These are phyloP conservation scores for Aldrovandia affinis DNA, from an alignment of 2,797 vertebrate species.

Conservation along the genomic window DNA sequence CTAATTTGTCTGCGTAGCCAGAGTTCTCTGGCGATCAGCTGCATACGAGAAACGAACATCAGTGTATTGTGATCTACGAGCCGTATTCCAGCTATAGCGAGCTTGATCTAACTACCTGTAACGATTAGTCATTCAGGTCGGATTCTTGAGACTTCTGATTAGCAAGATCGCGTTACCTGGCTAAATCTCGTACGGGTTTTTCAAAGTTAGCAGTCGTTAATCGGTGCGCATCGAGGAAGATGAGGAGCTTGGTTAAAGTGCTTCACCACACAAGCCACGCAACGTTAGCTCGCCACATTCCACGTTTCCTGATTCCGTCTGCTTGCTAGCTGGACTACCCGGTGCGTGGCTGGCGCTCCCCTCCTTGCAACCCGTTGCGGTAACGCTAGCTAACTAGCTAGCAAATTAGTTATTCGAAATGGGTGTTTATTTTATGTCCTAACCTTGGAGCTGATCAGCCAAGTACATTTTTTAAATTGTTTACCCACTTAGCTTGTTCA, in stretches of 20 bases:
- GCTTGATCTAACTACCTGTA: background rate
- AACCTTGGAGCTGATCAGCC: background rate
- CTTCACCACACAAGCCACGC: background rate
- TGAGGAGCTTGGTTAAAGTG: background rate
- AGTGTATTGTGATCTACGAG: background rate
- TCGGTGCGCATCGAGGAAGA: background rate
- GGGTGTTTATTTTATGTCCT: background rate
- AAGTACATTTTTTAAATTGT: background rate
- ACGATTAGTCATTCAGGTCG: background rate
- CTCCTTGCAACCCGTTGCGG: background rate
- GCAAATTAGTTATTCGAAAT: background rate
- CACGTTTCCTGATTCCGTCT: conserved; percentile 24
- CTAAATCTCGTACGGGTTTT: background rate
- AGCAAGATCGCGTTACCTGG: background rate
- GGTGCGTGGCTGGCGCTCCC: background rate
- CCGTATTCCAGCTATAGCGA: background rate
- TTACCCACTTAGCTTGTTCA: background rate
- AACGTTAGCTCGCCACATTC: background rate
- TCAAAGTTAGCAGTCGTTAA: background rate
- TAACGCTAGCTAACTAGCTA: background rate
- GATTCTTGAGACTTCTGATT: background rate
- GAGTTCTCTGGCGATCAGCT: background rate
- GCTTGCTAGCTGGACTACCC: background rate
- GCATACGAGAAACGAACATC: background rate
- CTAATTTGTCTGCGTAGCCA: conserved; percentile 2